Conservation (phyloP, 2,113 vertebrate genomes). For the Plotosus lineatus region DNA sequence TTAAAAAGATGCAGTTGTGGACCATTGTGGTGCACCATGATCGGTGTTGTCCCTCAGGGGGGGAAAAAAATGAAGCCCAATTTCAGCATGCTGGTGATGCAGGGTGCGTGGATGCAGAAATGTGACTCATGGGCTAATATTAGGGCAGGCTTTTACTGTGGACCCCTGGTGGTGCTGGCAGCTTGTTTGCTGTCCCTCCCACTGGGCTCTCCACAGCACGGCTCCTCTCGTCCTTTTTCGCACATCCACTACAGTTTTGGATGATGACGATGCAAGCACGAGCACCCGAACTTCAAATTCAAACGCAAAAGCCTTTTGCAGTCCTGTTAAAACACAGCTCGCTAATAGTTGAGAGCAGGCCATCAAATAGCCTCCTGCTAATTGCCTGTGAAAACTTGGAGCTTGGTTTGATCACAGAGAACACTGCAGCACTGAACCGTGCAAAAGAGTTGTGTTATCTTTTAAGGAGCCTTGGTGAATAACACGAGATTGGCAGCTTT, state of each 20-base stretch:
- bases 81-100: neutral
- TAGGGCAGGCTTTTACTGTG: slow-evolving; percentile 29
- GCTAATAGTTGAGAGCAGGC: slow-evolving; percentile 45
- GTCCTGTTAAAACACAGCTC: slow-evolving; percentile 19
- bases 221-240: slow-evolving; percentile 37
- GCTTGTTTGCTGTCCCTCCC: slow-evolving; percentile 43
- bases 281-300: neutral
- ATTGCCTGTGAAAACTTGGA: slow-evolving; percentile 44
- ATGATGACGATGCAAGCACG: slow-evolving; percentile 1
- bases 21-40: neutral
- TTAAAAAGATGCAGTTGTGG: neutral
- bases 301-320: slow-evolving; percentile 12
- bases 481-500: slow-evolving; percentile 31
- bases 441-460: slow-evolving; percentile 37
- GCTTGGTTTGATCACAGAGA: slow-evolving; percentile 29
- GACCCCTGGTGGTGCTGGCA: slow-evolving; percentile 35
- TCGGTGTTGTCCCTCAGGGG: slow-evolving; percentile 10
- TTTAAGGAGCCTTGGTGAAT: slow-evolving; percentile 32
- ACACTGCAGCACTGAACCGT: slow-evolving; percentile 29
- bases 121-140: slow-evolving; percentile 45
- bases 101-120: neutral
- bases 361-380: slow-evolving; percentile 46
- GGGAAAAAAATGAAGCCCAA: neutral
- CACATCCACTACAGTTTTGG: slow-evolving; percentile 42
- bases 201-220: slow-evolving; percentile 39